Evolutionary conservation across 1,140 invertebrate species (phyloP).

Genomic region (Cydia fagiglandana): DNA sequence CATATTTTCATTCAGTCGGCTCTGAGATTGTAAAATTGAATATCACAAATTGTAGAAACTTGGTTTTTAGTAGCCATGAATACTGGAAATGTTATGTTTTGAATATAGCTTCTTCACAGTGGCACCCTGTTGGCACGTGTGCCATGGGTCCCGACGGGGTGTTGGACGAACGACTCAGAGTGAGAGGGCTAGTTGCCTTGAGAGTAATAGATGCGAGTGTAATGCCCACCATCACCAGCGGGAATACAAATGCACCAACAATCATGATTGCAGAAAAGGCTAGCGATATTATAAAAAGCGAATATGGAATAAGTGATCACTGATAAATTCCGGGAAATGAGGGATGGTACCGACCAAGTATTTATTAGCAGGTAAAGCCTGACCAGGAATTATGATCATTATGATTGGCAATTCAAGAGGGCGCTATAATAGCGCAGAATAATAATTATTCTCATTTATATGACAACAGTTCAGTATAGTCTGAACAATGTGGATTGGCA

Average conservation of each 20-base stretch:
- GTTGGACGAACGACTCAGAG: constrained; percentile 86
- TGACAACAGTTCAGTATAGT: no score
- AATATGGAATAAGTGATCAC: background rate
- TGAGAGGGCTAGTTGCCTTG: constrained; percentile 84
- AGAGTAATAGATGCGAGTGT: constrained; percentile 76
- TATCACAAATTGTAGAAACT: constrained; percentile 55
- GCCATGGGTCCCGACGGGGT: constrained; percentile 85
- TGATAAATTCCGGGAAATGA: background rate
- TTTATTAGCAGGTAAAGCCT: no score
- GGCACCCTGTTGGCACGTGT: constrained; percentile 81
- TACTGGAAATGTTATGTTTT: constrained; percentile 83
- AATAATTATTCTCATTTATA: no score
- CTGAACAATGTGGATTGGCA: no score
- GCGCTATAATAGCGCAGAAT: no score
- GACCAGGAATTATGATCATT: no score
- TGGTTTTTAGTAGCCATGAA: constrained; percentile 73
- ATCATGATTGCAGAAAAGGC: constrained; percentile 84
- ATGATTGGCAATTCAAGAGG: no score
- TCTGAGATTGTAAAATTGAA: background rate
- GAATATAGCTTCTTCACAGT: constrained; percentile 81
- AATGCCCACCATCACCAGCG: constrained; percentile 41
- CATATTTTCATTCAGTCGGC: constrained; percentile 6
- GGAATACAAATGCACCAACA: constrained; percentile 42
- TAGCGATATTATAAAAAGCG: constrained; percentile 78
- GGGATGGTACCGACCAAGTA: no score